phyloP scores from a whole-genome alignment of 1,140 invertebrate species.

The Phymastichus coffea region DNA sequence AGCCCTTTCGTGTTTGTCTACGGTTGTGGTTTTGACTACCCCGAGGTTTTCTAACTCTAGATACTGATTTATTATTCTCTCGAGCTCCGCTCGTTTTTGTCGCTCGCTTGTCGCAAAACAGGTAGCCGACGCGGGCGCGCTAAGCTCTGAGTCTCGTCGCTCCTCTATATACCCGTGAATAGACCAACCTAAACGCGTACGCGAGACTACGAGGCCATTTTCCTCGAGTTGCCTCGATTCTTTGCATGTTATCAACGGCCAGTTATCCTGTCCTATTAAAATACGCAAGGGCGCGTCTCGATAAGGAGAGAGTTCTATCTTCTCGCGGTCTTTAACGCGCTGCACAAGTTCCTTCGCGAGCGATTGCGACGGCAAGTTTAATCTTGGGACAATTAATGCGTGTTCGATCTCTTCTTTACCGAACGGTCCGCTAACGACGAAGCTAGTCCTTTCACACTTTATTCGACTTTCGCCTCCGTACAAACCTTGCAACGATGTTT shows the following conservation, averaged over 20 bases:
- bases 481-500: too few relatives aligned
- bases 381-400: neutral
- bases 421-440: neutral
- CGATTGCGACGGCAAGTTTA: neutral
- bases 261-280: neutral
- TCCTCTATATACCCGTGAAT: neutral
- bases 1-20: neutral
- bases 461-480: neutral
- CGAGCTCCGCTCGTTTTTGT: neutral
- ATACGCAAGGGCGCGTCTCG: neutral
- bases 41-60: neutral
- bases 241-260: neutral
- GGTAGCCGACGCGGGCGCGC: too few relatives aligned
- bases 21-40: neutral
- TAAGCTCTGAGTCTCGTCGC: too few relatives aligned
- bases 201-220: neutral
- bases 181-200: neutral
- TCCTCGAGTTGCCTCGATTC: neutral
- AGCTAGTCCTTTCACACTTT: neutral
- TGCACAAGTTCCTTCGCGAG: neutral
- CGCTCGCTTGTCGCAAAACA: too few relatives aligned
- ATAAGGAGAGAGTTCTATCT: neutral
- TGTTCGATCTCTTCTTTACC: neutral
- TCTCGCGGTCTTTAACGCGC: neutral
- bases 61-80: neutral